phyloP scores from a whole-genome alignment of 2,797 vertebrate genomes.

The Neomorphus geoffroyi region DNA sequence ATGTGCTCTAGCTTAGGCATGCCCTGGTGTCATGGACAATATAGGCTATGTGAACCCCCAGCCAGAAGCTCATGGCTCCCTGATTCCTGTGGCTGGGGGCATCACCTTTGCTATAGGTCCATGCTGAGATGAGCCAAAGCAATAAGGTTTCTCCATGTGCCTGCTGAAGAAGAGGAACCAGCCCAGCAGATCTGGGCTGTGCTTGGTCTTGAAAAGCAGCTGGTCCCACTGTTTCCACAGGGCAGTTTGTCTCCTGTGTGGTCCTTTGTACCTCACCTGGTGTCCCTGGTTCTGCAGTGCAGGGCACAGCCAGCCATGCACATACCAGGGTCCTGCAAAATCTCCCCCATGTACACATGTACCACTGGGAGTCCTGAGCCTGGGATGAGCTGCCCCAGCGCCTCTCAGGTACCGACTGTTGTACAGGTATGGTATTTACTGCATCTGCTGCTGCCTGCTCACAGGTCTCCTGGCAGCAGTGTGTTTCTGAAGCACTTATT shows the following conservation, averaged over 20 bases:
- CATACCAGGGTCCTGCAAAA: neutral
- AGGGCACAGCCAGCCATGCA: neutral
- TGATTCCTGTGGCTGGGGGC: neutral
- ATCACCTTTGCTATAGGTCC: neutral
- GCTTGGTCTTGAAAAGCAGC: neutral
- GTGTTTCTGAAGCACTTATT: neutral
- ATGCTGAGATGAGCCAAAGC: neutral
- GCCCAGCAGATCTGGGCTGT: neutral
- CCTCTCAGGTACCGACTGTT: fast-evolving
- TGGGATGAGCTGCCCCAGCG: neutral
- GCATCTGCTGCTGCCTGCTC: neutral
- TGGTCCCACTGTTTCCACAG: neutral
- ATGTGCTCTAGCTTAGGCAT: neutral
- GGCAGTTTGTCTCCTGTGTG: neutral
- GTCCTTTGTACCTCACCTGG: neutral
- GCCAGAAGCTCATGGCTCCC: neutral
- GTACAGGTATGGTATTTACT: neutral
- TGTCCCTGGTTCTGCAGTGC: too few relatives aligned
- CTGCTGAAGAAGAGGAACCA: neutral
- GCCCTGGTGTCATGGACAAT: neutral
- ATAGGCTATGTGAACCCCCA: fast-evolving
- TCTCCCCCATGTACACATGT: fast-evolving
- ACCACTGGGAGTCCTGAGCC: neutral
- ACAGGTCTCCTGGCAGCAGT: neutral
- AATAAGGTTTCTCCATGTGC: neutral